Evolutionary conservation across 2,113 vertebrate species (phyloP), one percentile per base, ranked within the genome.

Genomic region (Serilophus lunatus): DNA sequence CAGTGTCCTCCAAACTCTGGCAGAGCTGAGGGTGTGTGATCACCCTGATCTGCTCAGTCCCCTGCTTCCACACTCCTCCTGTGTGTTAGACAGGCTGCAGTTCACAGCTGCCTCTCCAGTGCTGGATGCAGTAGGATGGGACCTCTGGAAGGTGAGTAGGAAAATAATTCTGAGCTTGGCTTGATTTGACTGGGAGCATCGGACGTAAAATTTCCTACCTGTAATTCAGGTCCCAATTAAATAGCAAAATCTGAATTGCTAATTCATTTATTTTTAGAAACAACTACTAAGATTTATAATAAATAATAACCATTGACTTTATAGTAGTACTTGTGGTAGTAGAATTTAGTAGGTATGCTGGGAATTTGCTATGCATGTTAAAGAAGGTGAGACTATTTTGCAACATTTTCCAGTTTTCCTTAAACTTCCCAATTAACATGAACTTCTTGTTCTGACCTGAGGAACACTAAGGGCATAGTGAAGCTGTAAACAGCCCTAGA

Each of bases 11-110:
- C 98, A 97, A 81, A 97, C 99, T 35, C 96, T 99, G 64, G 98
- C 97, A 93, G 97, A 98, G 97, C 96, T 99, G 95, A 98, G 97
- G 59, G 98, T 98, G 72, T 99, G 99, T 94, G 99, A 99, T 92
- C 99, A 99, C 86, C 98, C 98, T 3, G 98, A 98, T 47, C 97
- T 99, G 82, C 93, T 99, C 31, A 98, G 97, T 33, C 97, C 98
- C 20, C 93, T 98, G 88, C 96, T 97, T 33, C 98, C 97, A 1
- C 88, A 86, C 81, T 98, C 98, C 35, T 98, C 98, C 13, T 98
- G 97, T 53, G 95, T 97, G 10, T 98, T 96, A 8, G 93, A 97
- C 35, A 80, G 97, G 1, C 97, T 99, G 66, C 94, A 97, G 68
- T 98, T 98, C 78, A 93, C 90, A 44, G 90, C 95, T 1, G 98